Evolutionary conservation across 2,797 vertebrate species (phyloP).

Genomic region (Phyllotis vaccarum): DNA sequence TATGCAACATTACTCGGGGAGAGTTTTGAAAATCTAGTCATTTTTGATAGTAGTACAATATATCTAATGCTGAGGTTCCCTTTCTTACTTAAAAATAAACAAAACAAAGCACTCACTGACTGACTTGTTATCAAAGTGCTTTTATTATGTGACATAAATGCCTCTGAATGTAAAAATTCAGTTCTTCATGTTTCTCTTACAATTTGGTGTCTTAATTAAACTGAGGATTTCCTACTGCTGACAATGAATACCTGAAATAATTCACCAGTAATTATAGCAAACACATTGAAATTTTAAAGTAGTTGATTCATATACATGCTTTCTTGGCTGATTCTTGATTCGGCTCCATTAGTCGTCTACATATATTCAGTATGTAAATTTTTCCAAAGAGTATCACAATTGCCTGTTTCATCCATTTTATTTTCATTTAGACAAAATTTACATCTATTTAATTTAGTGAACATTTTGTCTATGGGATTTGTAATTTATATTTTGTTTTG

Average conservation of each 20-base stretch:
- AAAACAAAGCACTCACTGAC: conserved; percentile 53
- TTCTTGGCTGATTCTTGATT: not conserved
- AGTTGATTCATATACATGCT: not conserved
- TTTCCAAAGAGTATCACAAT: not conserved
- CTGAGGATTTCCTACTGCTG: not conserved
- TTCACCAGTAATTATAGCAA: not conserved
- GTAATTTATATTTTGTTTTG: conserved; percentile 40
- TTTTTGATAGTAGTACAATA: not conserved
- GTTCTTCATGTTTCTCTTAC: not conserved
- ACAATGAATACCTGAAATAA: not conserved
- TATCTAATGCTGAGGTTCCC: not conserved
- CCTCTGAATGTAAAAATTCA: not conserved
- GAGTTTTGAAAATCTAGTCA: not conserved
- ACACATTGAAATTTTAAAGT: conserved; percentile 12
- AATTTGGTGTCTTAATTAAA: conserved; percentile 41
- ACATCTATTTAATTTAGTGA: conserved; percentile 39
- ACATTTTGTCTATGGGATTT: conserved; percentile 45
- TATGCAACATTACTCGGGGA: not conserved
- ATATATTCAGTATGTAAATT: not conserved
- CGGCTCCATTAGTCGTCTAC: not conserved
- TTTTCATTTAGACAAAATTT: conserved; percentile 47
- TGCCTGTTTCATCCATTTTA: not conserved
- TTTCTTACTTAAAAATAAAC: conserved; percentile 20
- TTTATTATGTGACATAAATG: conserved; percentile 43
- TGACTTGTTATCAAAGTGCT: conserved; percentile 44